A percentile compares a stretch with the other conserved stretches of the same genome.
These are phyloP conservation scores for Eulemur macaco DNA, from an alignment of 2,113 vertebrate species.

Conservation along the genomic window DNA sequence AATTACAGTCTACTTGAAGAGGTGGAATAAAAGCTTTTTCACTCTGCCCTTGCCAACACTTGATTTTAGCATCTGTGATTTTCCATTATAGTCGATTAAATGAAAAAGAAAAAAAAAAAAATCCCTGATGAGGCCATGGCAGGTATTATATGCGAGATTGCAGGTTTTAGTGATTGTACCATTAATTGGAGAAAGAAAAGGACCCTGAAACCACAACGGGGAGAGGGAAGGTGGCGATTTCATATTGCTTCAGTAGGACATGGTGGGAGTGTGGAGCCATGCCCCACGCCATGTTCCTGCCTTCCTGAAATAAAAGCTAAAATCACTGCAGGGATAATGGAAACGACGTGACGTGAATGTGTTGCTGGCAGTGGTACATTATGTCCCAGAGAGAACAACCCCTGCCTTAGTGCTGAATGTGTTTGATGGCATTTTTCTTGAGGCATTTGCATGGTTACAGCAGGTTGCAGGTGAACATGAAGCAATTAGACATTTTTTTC, in stretches of 20 bases:
- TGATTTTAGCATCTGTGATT: slow-evolving; percentile 32
- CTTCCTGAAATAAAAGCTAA: not conserved
- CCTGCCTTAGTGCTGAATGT: rapidly evolving
- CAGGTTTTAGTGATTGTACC: not conserved
- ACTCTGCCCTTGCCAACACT: not conserved
- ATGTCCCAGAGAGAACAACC: not conserved
- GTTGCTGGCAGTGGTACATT: rapidly evolving
- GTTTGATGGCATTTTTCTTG: not conserved
- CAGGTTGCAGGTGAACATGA: not conserved
- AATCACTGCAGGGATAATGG: too few relatives aligned
- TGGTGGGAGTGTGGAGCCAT: rapidly evolving
- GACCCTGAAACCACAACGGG: not conserved
- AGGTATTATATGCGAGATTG: not conserved
- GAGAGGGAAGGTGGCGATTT: not conserved
- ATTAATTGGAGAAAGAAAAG: not conserved
- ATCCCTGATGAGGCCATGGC: not conserved
- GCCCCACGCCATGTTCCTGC: too few relatives aligned
- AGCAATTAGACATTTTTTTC: not conserved
- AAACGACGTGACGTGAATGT: rapidly evolving
- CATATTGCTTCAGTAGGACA: rapidly evolving
- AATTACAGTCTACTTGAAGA: not conserved
- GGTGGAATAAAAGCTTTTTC: not conserved
- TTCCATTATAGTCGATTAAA: slow-evolving; percentile 35
- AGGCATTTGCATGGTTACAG: not conserved
- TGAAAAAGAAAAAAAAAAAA: not conserved